Conservation (phyloP, 2,113 vertebrate genomes). For the Eonycteris spelaea region DNA sequence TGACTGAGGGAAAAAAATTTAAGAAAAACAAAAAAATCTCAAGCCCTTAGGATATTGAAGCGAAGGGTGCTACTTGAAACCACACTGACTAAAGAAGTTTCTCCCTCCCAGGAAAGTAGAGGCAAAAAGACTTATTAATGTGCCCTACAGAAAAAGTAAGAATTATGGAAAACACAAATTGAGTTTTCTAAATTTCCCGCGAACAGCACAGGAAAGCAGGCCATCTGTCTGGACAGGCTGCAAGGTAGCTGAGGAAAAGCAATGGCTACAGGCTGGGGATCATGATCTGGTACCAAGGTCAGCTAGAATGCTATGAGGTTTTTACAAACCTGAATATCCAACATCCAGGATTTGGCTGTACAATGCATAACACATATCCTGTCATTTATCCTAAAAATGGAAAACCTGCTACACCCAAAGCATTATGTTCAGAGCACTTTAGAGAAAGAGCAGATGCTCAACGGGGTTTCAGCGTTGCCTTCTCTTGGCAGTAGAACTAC, state of each 20-base stretch:
- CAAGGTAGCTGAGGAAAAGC: background rate
- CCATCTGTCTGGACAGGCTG: background rate
- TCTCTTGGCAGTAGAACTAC: background rate
- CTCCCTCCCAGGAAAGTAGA: background rate
- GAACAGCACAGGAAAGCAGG: background rate
- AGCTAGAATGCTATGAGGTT: background rate
- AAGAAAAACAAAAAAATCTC: background rate
- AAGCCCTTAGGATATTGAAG: background rate
- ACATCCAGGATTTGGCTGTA: background rate
- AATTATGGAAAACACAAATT: background rate
- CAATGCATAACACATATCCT: background rate
- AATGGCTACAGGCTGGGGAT: background rate
- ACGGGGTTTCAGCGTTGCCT: background rate
- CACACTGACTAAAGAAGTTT: background rate
- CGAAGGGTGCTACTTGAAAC: background rate
- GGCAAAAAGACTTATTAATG: background rate
- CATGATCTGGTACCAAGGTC: background rate
- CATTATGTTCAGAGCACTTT: background rate
- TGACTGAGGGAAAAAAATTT: background rate
- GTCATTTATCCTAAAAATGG: background rate
- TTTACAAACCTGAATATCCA: background rate
- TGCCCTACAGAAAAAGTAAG: background rate
- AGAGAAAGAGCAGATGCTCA: background rate
- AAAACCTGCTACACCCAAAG: background rate
- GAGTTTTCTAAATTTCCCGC: background rate